A percentile compares a stretch with the other conserved stretches of the same genome.
These are phyloP conservation scores for Kradibia gibbosae DNA, from an alignment of 1,140 invertebrate species.

Conservation along the genomic window DNA sequence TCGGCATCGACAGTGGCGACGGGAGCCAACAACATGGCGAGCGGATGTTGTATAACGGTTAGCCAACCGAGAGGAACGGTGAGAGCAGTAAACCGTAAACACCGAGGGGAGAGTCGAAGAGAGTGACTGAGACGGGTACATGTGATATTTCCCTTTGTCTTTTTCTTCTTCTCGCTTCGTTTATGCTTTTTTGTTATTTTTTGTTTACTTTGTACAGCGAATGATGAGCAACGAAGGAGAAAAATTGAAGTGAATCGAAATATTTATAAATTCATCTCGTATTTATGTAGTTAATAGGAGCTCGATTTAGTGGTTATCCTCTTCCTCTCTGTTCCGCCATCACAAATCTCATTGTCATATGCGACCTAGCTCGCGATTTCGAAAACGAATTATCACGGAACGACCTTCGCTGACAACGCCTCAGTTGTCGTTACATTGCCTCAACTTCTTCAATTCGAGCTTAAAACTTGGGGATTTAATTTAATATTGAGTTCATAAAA, in stretches of 20 bases:
- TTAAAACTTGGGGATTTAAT: background rate
- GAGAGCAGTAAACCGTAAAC: slow-evolving; percentile 63
- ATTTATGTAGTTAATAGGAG: background rate
- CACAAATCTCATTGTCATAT: background rate
- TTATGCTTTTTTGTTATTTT: background rate
- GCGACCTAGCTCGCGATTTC: background rate
- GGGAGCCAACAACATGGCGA: slow-evolving; percentile 47
- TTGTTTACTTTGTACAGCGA: background rate
- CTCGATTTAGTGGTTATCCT: background rate
- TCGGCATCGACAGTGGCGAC: background rate
- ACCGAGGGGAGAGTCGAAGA: slow-evolving; percentile 42
- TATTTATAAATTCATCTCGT: background rate
- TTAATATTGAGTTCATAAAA: background rate
- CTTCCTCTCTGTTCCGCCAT: background rate
- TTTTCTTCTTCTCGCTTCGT: background rate
- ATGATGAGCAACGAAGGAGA: background rate
- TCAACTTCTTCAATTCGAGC: background rate
- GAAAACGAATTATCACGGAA: background rate
- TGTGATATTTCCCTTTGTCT: background rate
- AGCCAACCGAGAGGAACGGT: slow-evolving; percentile 63
- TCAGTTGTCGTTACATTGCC: background rate
- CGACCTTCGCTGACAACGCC: background rate
- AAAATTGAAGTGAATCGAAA: background rate
- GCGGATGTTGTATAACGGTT: slow-evolving; percentile 66
- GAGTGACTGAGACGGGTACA: slow-evolving; percentile 10